Conservation (phyloP, 2,797 vertebrate genomes). For the Typhlichthys subterraneus region DNA sequence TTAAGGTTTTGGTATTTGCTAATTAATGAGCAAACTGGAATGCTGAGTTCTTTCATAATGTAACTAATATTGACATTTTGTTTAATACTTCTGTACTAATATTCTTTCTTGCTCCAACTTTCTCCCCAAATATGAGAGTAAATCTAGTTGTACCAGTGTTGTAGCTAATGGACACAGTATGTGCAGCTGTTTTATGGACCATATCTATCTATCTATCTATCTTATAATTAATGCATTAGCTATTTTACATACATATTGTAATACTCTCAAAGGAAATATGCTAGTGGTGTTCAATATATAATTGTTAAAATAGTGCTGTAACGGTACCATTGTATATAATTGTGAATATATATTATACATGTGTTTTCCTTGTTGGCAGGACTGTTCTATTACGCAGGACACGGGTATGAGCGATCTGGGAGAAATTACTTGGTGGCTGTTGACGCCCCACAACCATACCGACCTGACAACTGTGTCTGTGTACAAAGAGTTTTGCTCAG, state of each 20-base stretch:
- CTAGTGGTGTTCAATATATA: too few relatives aligned
- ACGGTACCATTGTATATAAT: too few relatives aligned
- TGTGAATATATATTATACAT: not conserved
- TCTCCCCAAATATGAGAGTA: too few relatives aligned
- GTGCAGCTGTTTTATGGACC: too few relatives aligned
- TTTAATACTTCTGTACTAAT: not conserved
- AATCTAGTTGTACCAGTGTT: too few relatives aligned
- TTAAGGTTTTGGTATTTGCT: conserved; percentile 7
- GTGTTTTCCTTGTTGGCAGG: conserved; percentile 60
- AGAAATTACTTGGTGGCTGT: conserved; percentile 89
- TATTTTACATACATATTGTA: too few relatives aligned
- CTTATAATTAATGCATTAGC: too few relatives aligned
- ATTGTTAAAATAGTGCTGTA: too few relatives aligned
- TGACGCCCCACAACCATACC: conserved; percentile 86
- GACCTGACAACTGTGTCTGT: conserved; percentile 84
- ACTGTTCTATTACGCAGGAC: conserved; percentile 90
- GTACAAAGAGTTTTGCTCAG: conserved; percentile 85
- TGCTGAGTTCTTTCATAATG: not conserved
- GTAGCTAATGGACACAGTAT: too few relatives aligned
- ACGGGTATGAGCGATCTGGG: conserved; percentile 84
- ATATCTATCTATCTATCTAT: too few relatives aligned
- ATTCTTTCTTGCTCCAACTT: too few relatives aligned
- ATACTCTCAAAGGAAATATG: too few relatives aligned
- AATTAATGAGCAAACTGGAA: not conserved
- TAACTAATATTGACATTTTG: not conserved